Evolutionary conservation across 2,888 invertebrate species (phyloP), one percentile per base, ranked within the genome.

Genomic region (Amphipoea oculea): DNA sequence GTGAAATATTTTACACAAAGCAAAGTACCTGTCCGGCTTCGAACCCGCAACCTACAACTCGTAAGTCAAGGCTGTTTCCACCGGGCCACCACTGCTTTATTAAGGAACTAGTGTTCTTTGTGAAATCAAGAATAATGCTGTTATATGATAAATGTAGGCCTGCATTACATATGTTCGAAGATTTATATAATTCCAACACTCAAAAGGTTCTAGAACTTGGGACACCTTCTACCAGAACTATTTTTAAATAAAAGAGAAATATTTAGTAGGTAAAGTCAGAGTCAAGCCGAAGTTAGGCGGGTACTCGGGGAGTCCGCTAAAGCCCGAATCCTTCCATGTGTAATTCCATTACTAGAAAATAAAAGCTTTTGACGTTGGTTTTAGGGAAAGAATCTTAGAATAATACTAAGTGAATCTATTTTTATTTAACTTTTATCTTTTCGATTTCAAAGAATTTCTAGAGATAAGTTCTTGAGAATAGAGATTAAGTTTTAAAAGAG

Each of bases 201-300:
- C 20, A 69, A 65, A 83, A 83, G 68, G 23, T 57, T 63, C 48
- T 67, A 29, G 12, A 67, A 81, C 54, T 70, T 63, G 62, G 42
- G 66, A 84, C 51, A 82, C 54, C 29, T 45, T 54, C 23, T 45
- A 36, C 36, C 23, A 29, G 54, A 81, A 74, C 85, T 68, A 83
- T 68, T 83, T 85, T 73, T 36, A 77, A 83, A 83, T 36, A 77
- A 83, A 83, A 86, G 86, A 66, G 86, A 77, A 83, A 82, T 73
- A 70, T 83, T 77, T 83, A 83, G 83, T 63, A 83, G 73, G 83
- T 73, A 48, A 83, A 77, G 70, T 71, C 63, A 76, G 29, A 86
- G 83, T 86, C 73, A 67, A 23, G 36, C 14, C 57, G 17, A 86
- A 84, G 78, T 78, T 78, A 83, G 83, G 12, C 42, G 57, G 57